phyloP scores from a whole-genome alignment of 2,797 vertebrate genomes.

The Carapus acus region DNA sequence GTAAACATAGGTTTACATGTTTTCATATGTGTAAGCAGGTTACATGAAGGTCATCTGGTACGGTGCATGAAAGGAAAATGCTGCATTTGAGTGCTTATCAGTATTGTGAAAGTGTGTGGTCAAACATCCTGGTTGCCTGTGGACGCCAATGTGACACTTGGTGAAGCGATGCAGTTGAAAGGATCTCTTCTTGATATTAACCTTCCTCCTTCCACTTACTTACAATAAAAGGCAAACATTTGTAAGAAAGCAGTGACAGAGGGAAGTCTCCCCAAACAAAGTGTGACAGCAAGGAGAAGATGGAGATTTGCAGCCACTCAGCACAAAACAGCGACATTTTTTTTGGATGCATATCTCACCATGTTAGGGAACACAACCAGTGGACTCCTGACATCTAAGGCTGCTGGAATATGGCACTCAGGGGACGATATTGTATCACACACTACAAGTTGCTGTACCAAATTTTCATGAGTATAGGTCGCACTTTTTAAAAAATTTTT shows the following conservation, averaged over 20 bases:
- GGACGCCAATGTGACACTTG: conserved; percentile 15
- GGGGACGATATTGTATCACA: too few relatives aligned
- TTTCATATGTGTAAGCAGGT: conserved; percentile 33
- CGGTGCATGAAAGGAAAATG: conserved; percentile 35
- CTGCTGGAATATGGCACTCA: too few relatives aligned
- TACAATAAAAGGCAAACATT: conserved; percentile 17
- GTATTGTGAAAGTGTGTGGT: conserved; percentile 11
- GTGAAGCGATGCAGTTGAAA: conserved; percentile 15
- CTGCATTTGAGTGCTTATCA: conserved; percentile 31
- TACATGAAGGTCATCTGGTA: conserved; percentile 44
- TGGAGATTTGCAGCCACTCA: too few relatives aligned
- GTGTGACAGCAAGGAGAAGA: too few relatives aligned
- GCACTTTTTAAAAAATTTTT: too few relatives aligned
- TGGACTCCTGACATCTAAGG: too few relatives aligned
- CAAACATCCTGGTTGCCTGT: conserved; percentile 11
- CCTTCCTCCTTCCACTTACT: conserved; percentile 15
- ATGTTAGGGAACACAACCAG: too few relatives aligned
- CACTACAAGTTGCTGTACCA: too few relatives aligned
- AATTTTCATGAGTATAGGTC: too few relatives aligned
- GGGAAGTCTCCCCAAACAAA: conserved; percentile 13
- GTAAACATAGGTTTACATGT: conserved; percentile 22
- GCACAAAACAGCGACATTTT: too few relatives aligned
- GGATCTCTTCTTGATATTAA: conserved; percentile 22
- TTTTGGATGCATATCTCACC: too few relatives aligned
- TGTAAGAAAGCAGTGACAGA: conserved; percentile 14